These are phyloP conservation scores for Aegotheles bennettii DNA, from an alignment of 2,113 vertebrate genomes.

Conservation along the genomic window DNA sequence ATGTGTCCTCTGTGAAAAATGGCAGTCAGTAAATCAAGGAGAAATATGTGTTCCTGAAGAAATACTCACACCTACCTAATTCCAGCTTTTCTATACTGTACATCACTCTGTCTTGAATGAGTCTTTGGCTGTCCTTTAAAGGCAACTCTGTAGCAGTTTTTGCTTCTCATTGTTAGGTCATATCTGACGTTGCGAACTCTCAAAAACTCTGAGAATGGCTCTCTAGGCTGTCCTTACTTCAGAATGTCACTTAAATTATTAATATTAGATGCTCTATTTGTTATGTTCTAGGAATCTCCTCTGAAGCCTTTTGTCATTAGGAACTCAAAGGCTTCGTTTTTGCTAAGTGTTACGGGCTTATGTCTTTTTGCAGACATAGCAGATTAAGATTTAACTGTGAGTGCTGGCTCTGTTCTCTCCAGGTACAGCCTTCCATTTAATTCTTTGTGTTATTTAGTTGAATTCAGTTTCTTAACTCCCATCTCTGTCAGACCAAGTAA, in stretches of 20 bases:
- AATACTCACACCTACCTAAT: accelerated
- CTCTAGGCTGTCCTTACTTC: not conserved
- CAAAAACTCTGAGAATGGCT: not conserved
- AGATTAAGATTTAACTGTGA: not conserved
- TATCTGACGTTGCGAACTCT: not conserved
- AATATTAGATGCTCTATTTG: not conserved
- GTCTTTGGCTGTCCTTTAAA: not conserved
- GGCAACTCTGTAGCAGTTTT: not conserved
- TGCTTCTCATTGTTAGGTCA: not conserved
- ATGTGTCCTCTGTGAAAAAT: not conserved
- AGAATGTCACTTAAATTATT: not conserved
- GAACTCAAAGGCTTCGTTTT: not conserved
- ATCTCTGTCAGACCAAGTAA: accelerated
- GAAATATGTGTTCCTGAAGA: not conserved
- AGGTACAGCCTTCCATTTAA: not conserved
- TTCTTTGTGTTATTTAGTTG: not conserved
- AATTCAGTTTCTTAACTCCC: not conserved
- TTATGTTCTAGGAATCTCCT: not conserved
- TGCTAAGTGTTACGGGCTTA: accelerated
- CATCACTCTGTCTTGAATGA: not conserved
- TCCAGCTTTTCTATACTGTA: not conserved
- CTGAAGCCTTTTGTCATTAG: not conserved
- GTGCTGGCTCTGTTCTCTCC: not conserved
- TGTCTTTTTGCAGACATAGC: not conserved
- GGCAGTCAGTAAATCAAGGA: not conserved